Evolutionary conservation across 2,113 vertebrate species (phyloP), one percentile per base, ranked within the genome.

Genomic region (Hippopotamus amphibius): DNA sequence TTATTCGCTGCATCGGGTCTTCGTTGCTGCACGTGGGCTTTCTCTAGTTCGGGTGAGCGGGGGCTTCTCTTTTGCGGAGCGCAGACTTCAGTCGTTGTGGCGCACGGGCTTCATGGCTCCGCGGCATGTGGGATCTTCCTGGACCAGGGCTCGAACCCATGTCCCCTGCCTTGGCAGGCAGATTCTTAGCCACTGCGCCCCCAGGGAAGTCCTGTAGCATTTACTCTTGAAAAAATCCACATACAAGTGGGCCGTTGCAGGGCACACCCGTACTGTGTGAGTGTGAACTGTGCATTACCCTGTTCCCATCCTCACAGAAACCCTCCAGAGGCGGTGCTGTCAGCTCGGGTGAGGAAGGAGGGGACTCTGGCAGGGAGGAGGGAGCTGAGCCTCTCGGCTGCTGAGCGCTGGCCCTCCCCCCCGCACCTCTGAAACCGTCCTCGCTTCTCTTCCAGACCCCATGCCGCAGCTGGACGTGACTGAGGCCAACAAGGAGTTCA

Each of bases 401-500:
- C 33, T 3, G n/a, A 68, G 6, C 69, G n/a, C 24, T 43, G 37
- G 37, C 37, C 5, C 43, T 12, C 43, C 15, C 12, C 19, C 53
- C 37, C 16, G 12, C 6, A 0, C 41, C 43, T 48, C 77, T 87
- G 59, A 97, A 26, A 26, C 2, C 10, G 17, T 14, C 24, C 50
- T 59, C 86, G 8, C 41, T 80, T 59, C 63, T 84, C 30, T 69
- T 53, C 50, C 82, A 99, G 99, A 99, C 93, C 99, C 99, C 0
- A 97, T 98, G 0, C 98, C 99, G 17, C 98, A 99, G 93, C 50
- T 99, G 93, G 99, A 99, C 0, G 99, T 99, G 92, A 97, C 98
- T 0, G 99, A 99, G 97, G 99, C 99, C 30, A 99, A 99, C 96
- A 99, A 98, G 82, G 99, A 98, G 95, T 99, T 99, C 98, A 99